These are phyloP conservation scores for Gouania willdenowi DNA, from an alignment of 2,797 vertebrate species.

Conservation along the genomic window DNA sequence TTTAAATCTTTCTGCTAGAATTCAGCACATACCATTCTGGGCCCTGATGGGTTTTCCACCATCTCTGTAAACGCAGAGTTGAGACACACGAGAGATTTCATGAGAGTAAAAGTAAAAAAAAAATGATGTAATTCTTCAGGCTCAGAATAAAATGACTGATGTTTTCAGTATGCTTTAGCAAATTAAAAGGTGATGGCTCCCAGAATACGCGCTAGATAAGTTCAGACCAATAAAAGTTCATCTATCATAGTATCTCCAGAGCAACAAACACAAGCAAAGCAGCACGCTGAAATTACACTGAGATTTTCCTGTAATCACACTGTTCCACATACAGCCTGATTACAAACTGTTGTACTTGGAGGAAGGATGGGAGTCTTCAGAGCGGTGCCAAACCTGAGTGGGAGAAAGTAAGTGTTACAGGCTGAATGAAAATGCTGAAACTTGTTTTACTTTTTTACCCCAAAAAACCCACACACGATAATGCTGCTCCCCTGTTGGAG, in stretches of 20 bases:
- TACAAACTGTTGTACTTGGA: slow-evolving; percentile 16
- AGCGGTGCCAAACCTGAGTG: neutral
- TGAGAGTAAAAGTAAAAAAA: no score
- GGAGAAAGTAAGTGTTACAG: slow-evolving; percentile 8
- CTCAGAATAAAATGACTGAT: no score
- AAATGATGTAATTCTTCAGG: no score
- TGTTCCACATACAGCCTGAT: slow-evolving; percentile 8
- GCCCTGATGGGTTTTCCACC: no score
- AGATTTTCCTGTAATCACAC: slow-evolving; percentile 39
- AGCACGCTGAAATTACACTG: slow-evolving; percentile 8
- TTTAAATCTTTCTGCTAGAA: no score
- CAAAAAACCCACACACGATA: no score
- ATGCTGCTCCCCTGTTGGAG: no score
- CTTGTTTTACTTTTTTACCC: slow-evolving; percentile 38
- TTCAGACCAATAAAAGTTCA: slow-evolving; percentile 7
- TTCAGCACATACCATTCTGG: no score
- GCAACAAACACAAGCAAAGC: slow-evolving; percentile 50
- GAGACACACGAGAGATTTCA: no score
- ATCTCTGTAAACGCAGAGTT: no score
- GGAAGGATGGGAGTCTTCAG: slow-evolving; percentile 15
- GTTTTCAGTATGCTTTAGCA: no score
- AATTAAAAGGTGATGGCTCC: slow-evolving; percentile 28
- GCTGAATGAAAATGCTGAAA: slow-evolving; percentile 6
- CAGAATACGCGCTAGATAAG: slow-evolving; percentile 31
- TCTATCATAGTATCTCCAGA: slow-evolving; percentile 30